phyloP scores from a whole-genome alignment of 2,113 vertebrate genomes.

The Poeciliopsis turrubarensis region DNA sequence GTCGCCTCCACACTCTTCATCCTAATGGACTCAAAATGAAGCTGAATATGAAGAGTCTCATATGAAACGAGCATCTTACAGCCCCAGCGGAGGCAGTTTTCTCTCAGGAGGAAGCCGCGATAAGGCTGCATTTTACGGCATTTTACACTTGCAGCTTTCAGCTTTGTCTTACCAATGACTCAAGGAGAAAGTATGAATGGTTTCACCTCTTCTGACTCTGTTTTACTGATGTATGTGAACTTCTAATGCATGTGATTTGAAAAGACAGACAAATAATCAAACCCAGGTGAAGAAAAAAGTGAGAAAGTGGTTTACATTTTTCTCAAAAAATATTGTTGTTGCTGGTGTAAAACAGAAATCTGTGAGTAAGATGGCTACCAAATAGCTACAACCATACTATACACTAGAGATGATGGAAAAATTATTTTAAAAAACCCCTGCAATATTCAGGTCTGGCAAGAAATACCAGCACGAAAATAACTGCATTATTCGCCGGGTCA shows the following conservation, averaged over 20 bases:
- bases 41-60: background rate
- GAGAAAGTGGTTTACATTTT: background rate
- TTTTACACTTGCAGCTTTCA: background rate
- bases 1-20: conserved; percentile 3
- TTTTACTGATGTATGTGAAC: background rate
- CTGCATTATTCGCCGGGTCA: too few species aligned
- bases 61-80: background rate
- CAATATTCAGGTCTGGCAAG: background rate
- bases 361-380: background rate
- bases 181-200: background rate
- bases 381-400: background rate
- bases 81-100: background rate
- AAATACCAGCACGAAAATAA: background rate
- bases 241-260: too few species aligned
- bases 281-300: background rate
- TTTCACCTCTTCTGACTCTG: background rate
- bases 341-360: too few species aligned
- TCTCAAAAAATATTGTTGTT: too few species aligned
- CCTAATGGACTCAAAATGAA: conserved; percentile 19
- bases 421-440: background rate
- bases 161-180: conserved; percentile 1
- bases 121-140: background rate
- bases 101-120: conserved; percentile 1
- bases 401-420: background rate
- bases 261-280: background rate